Evolutionary conservation across 2,888 invertebrate species (phyloP).

Genomic region (Drosophila demipolita): DNA sequence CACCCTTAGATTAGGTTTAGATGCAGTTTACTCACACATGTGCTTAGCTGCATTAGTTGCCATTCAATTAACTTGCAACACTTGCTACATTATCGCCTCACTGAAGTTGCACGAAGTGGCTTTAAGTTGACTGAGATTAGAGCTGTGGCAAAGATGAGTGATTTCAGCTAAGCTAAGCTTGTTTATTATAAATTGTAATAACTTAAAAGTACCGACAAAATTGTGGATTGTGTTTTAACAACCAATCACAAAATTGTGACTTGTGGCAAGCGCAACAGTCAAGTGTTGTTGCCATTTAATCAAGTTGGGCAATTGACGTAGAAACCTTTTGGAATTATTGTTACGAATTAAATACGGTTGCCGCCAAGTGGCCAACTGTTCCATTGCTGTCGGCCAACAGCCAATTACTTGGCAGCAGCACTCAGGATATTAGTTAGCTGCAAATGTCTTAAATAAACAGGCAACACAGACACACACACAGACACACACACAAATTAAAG

Average conservation of each 20-base stretch:
- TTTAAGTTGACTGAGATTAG: constrained; percentile 6
- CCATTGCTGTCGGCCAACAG: constrained; percentile 25
- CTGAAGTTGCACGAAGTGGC: constrained; percentile 7
- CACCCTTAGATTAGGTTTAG: constrained; percentile 25
- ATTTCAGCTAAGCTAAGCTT: background rate
- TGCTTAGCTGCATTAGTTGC: constrained; percentile 31
- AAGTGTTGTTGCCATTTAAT: constrained; percentile 50
- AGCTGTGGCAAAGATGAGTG: background rate
- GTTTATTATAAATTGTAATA: background rate
- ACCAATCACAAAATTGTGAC: constrained; percentile 5
- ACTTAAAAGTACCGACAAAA: background rate
- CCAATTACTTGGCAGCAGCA: constrained; percentile 59
- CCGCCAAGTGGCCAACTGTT: constrained; percentile 8
- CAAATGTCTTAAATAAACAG: constrained; percentile 60
- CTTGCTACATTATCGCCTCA: constrained; percentile 34
- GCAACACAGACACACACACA: constrained; percentile 36
- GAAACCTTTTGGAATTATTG: constrained; percentile 30
- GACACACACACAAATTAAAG: constrained; percentile 50
- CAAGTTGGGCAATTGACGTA: constrained; percentile 48
- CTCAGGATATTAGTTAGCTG: constrained; percentile 65
- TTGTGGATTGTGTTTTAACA: background rate
- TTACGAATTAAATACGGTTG: constrained; percentile 32
- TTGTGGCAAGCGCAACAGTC: constrained; percentile 24
- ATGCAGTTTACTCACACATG: background rate
- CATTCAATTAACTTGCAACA: constrained; percentile 58